Conservation (phyloP, 2,797 vertebrate genomes). For the Cheirogaleus major region DNA sequence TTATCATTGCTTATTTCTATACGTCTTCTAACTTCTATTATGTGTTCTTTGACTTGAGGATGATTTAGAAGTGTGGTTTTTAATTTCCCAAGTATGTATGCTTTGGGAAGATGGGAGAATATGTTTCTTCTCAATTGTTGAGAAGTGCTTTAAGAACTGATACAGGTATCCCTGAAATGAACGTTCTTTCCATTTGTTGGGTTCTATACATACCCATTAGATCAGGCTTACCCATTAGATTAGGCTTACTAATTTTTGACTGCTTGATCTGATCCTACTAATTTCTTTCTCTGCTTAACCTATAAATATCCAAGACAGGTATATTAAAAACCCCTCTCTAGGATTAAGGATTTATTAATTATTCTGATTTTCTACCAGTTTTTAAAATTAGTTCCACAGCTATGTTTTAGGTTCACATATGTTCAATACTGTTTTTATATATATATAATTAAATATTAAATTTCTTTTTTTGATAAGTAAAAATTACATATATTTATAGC, state of each 20-base stretch:
- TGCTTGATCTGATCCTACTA: neutral
- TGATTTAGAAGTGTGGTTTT: neutral
- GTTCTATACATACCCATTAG: neutral
- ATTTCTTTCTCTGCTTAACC: neutral
- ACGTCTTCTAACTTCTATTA: neutral
- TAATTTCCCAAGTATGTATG: neutral
- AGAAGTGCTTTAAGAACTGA: neutral
- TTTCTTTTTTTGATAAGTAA: neutral
- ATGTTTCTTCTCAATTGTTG: neutral
- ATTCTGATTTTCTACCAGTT: neutral
- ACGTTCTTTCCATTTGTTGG: neutral
- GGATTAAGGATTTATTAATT: neutral
- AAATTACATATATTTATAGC: neutral
- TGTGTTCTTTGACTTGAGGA: neutral
- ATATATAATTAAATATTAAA: neutral
- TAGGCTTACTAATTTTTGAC: neutral
- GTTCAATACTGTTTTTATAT: neutral
- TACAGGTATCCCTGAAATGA: neutral
- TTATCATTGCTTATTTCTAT: neutral
- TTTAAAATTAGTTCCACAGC: neutral
- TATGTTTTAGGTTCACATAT: neutral
- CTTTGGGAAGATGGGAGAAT: neutral
- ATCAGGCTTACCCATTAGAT: neutral
- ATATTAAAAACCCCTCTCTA: neutral
- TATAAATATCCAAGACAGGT: neutral